A percentile compares a stretch with the other conserved stretches of the same genome.
Evolutionary conservation across 2,113 vertebrate species (phyloP).

Genomic region (Ursus arctos): DNA sequence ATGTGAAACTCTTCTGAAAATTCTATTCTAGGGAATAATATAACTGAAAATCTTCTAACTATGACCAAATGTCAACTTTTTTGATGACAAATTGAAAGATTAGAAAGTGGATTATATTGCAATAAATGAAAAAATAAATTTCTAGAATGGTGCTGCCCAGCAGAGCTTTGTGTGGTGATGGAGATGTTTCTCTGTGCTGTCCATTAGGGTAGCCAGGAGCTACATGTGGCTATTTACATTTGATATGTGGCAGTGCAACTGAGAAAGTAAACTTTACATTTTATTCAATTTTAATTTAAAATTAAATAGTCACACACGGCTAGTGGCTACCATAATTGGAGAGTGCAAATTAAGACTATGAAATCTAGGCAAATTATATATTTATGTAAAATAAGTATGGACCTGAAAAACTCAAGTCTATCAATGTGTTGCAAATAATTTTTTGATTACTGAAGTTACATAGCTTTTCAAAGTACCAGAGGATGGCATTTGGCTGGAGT

Average conservation of each 20-base stretch:
- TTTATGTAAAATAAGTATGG: not conserved
- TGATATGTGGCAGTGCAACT: not conserved
- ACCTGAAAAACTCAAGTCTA: not conserved
- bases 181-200: not conserved
- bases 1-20: not conserved
- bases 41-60: constrained; percentile 10
- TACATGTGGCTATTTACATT: not conserved
- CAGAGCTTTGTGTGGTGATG: not conserved
- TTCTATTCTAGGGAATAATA: constrained; percentile 13
- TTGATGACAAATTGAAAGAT: constrained; percentile 16
- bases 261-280: not conserved
- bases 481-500: not conserved
- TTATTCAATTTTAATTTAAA: constrained; percentile 40
- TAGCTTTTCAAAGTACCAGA: not conserved
- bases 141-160: not conserved
- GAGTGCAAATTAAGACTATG: not conserved
- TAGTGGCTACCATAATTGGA: not conserved
- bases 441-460: not conserved
- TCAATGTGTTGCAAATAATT: not conserved
- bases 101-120: not conserved
- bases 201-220: too few species aligned
- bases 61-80: not conserved
- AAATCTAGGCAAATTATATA: constrained; percentile 6
- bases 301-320: constrained; percentile 1
- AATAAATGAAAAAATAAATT: constrained; percentile 22